phyloP scores from a whole-genome alignment of 2,797 vertebrate species.

The Ficedula albicollis region DNA sequence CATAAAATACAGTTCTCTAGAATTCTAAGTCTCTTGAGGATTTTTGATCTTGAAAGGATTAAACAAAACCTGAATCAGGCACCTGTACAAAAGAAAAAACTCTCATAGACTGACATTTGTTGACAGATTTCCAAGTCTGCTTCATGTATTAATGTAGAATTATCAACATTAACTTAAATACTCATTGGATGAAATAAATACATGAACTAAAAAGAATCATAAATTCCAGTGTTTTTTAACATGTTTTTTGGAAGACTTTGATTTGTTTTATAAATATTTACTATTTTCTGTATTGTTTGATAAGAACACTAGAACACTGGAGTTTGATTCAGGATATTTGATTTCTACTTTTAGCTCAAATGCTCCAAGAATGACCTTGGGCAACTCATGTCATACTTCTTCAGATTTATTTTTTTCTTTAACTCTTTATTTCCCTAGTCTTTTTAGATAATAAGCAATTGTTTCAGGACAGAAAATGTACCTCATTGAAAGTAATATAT shows the following conservation, averaged over 20 bases:
- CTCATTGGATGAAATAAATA: not conserved
- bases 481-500: not conserved
- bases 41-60: not conserved
- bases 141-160: not conserved
- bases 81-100: not conserved
- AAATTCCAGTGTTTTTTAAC: not conserved
- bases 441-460: not conserved
- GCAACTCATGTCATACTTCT: not conserved
- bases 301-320: not conserved
- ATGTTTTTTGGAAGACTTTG: not conserved
- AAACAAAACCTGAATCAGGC: not conserved
- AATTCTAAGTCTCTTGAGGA: not conserved
- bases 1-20: not conserved
- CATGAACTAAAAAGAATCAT: not conserved
- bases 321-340: not conserved
- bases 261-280: not conserved
- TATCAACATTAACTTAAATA: not conserved
- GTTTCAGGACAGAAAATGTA: not conserved
- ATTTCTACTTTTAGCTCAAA: not conserved
- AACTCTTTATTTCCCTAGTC: not conserved
- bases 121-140: not conserved
- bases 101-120: not conserved
- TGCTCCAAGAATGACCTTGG: not conserved
- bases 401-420: not conserved
- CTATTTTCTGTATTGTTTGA: not conserved